phyloP scores from a whole-genome alignment of 2,797 vertebrate species.

The Hybognathus amarus region DNA sequence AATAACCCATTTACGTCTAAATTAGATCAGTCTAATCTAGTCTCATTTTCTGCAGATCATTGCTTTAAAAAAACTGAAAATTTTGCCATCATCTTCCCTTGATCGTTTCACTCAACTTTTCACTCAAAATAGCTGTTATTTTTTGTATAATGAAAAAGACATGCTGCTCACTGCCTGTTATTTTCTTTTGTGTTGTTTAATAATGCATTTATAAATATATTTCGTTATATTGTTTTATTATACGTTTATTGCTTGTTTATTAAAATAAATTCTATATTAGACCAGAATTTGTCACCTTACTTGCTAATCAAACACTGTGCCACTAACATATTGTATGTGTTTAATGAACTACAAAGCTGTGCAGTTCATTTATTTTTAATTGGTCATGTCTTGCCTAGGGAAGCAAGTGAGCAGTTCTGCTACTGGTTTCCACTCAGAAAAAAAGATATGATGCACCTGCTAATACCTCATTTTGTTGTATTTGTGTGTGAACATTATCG shows the following conservation, averaged over 20 bases:
- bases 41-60: slow-evolving; percentile 18
- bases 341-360: neutral
- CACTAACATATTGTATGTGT: neutral
- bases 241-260: neutral
- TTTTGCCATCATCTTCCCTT: neutral
- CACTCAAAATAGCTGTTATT: neutral
- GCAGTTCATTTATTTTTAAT: slow-evolving; percentile 11
- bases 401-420: neutral
- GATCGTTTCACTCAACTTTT: neutral
- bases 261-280: neutral
- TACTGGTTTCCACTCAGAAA: neutral
- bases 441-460: neutral
- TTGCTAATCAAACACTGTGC: neutral
- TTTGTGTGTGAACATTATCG: neutral
- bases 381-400: neutral
- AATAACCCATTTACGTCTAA: slow-evolving; percentile 10
- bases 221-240: neutral
- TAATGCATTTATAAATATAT: neutral
- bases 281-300: neutral
- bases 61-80: neutral
- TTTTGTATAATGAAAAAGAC: neutral
- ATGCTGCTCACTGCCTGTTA: neutral
- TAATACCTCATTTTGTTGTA: neutral
- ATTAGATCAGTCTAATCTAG: slow-evolving; percentile 9
- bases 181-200: neutral